Evolutionary conservation across 2,888 invertebrate species (phyloP).

Genomic region (Chrysotoxum bicinctum): DNA sequence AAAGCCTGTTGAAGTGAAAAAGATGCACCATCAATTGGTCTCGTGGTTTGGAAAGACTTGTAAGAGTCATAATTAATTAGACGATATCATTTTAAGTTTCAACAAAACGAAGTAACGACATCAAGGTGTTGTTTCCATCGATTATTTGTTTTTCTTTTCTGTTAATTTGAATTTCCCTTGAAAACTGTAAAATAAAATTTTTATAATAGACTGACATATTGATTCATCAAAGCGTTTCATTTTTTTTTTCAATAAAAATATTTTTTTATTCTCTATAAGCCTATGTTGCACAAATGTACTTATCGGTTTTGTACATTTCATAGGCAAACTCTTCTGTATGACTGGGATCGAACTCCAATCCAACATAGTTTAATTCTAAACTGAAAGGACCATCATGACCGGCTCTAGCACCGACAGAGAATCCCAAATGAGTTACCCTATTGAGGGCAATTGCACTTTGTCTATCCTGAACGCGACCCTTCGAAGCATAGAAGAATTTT

Average conservation of each 20-base stretch:
- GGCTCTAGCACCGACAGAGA: constrained; percentile 89
- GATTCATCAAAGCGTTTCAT: neutral
- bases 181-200: constrained; percentile 38
- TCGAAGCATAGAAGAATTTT: constrained; percentile 91
- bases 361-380: constrained; percentile 96
- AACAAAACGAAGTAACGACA: constrained; percentile 17
- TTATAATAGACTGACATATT: constrained; percentile 47
- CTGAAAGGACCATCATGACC: constrained; percentile 91
- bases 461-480: constrained; percentile 93
- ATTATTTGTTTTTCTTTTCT: constrained; percentile 12
- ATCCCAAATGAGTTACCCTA: constrained; percentile 88
- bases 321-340: constrained; percentile 95
- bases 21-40: neutral
- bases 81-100: constrained; percentile 23
- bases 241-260: constrained; percentile 12
- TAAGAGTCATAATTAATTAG: neutral
- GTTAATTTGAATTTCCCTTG: neutral
- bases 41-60: neutral
- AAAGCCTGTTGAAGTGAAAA: neutral
- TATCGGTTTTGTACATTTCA: constrained; percentile 92
- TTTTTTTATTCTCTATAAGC: constrained; percentile 40
- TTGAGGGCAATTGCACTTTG: constrained; percentile 86
- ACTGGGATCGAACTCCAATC: constrained; percentile 90
- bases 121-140: neutral
- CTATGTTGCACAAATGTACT: constrained; percentile 86